Conservation (phyloP, 2,888 invertebrate genomes). For the Ashinkailepas kermadecensis region DNA sequence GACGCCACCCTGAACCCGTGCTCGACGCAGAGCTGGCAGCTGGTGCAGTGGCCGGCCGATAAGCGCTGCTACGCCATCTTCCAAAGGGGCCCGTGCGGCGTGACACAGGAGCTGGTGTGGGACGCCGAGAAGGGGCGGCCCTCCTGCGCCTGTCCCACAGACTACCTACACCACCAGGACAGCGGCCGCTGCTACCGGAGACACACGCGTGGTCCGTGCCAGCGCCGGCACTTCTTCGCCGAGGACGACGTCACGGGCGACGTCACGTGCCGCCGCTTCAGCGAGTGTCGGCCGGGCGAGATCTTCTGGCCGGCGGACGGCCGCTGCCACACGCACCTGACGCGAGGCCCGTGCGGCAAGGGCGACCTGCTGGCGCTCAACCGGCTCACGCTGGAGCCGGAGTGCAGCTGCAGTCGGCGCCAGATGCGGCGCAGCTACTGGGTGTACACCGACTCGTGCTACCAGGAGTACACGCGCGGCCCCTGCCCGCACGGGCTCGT, state of each 20-base stretch:
- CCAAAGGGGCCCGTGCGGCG: conserved; percentile 61
- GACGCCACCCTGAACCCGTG: conserved; percentile 73
- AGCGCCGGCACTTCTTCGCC: conserved; percentile 57
- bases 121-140: conserved; percentile 49
- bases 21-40: conserved; percentile 73
- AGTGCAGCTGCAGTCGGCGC: conserved; percentile 33
- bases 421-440: conserved; percentile 49
- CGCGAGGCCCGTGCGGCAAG: conserved; percentile 66
- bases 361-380: conserved; percentile 60
- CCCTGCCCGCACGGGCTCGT: conserved; percentile 70
- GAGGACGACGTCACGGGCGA: conserved; percentile 21
- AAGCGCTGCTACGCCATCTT: conserved; percentile 82
- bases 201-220: conserved; percentile 59
- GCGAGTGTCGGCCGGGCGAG: conserved; percentile 33
- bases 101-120: conserved; percentile 21
- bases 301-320: conserved; percentile 69
- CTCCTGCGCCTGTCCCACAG: conserved; percentile 26
- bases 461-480: conserved; percentile 69
- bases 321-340: conserved; percentile 62
- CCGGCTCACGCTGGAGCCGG: conserved; percentile 41
- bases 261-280: conserved; percentile 31
- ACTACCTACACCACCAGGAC: not conserved
- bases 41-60: conserved; percentile 74
- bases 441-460: conserved; percentile 57
- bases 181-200: conserved; percentile 44